Evolutionary conservation across 2,113 vertebrate species (phyloP).

Genomic region (Lophius piscatorius): DNA sequence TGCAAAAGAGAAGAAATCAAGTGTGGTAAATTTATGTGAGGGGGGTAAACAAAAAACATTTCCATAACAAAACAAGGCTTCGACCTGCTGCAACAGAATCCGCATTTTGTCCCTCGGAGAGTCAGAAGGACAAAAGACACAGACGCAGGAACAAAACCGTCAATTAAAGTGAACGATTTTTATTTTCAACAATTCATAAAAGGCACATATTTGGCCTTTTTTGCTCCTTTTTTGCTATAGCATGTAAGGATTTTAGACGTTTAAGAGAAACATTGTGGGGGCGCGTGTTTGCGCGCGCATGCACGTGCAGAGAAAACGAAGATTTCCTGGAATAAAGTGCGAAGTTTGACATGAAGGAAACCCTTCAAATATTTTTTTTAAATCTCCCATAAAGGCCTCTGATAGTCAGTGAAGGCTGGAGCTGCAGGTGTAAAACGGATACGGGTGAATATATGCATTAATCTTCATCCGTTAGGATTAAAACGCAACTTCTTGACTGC

Average conservation of each 20-base stretch:
- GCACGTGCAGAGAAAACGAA: not conserved
- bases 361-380: conserved; percentile 1
- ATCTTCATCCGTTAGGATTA: not conserved
- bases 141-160: not conserved
- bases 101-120: conserved; percentile 78
- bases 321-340: not conserved
- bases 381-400: conserved; percentile 52
- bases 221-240: no score
- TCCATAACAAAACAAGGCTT: conserved; percentile 96
- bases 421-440: conserved; percentile 3
- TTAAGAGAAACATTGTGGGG: no score
- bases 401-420: not conserved
- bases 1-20: conserved; percentile 93
- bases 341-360: not conserved
- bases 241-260: no score
- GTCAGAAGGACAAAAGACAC: conserved; percentile 67
- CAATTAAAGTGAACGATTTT: not conserved
- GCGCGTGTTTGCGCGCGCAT: not conserved
- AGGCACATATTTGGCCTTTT: no score
- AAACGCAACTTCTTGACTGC: conserved; percentile 7
- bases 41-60: conserved; percentile 95
- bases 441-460: not conserved
- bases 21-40: conserved; percentile 96
- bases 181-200: no score
- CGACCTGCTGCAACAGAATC: conserved; percentile 90